Conservation (phyloP, 2,888 invertebrate species). For the Drosophila pseudotalamancana region DNA sequence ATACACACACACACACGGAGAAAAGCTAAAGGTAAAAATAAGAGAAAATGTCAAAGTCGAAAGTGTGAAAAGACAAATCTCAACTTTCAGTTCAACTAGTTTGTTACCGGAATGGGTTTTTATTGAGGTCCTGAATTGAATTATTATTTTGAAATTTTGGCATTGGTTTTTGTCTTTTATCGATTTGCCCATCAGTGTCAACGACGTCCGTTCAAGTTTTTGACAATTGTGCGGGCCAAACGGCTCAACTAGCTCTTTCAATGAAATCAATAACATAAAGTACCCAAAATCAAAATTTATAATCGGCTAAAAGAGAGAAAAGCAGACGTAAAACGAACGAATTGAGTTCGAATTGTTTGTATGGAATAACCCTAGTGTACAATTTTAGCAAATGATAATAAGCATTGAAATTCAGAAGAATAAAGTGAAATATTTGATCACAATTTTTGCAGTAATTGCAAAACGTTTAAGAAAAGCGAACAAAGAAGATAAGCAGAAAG, state of each 20-base stretch:
- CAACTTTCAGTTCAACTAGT: conserved; percentile 47
- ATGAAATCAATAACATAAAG: conserved; percentile 1
- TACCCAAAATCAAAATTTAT: background rate
- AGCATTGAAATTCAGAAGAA: too few relatives aligned
- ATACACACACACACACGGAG: background rate
- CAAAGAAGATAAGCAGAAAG: too few relatives aligned
- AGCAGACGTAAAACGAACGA: too few relatives aligned
- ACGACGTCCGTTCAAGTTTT: conserved; percentile 11
- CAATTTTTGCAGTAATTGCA: too few relatives aligned
- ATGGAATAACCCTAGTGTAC: background rate
- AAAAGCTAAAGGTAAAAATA: conserved; percentile 20
- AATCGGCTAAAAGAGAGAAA: background rate
- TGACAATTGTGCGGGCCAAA: conserved; percentile 4
- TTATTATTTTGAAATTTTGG: conserved; percentile 55
- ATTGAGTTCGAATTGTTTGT: too few relatives aligned
- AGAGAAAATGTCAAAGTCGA: conserved; percentile 10
- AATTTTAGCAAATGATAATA: too few relatives aligned
- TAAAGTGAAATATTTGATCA: too few relatives aligned
- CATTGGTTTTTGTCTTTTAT: conserved; percentile 37
- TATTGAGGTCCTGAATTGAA: conserved; percentile 48
- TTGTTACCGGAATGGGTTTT: conserved; percentile 24
- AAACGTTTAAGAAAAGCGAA: background rate
- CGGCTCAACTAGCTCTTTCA: conserved; percentile 1
- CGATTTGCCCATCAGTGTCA: conserved; percentile 45
- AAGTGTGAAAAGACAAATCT: conserved; percentile 39